phyloP scores from a whole-genome alignment of 2,797 vertebrate species.

The Adelosebastes latens region DNA sequence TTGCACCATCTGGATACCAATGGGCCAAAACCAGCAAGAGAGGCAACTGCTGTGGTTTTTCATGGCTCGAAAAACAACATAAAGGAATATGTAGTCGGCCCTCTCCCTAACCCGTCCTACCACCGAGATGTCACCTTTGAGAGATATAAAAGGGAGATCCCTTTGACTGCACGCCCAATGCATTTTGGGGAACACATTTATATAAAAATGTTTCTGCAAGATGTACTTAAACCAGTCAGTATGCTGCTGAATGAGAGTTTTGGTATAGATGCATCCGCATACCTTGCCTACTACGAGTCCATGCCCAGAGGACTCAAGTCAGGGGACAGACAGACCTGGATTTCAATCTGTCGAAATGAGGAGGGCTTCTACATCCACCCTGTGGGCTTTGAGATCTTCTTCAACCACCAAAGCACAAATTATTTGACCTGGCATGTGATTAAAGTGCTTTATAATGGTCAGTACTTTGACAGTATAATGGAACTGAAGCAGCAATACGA shows the following conservation, averaged over 20 bases:
- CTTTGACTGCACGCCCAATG: constrained; percentile 74
- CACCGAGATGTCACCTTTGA: constrained; percentile 78
- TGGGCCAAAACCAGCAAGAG: constrained; percentile 69
- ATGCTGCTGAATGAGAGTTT: constrained; percentile 77
- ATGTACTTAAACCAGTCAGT: constrained; percentile 65
- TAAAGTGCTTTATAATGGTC: constrained; percentile 83
- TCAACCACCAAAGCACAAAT: constrained; percentile 78
- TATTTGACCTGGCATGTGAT: constrained; percentile 74
- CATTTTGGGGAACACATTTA: constrained; percentile 69
- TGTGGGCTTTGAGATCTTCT: constrained; percentile 85
- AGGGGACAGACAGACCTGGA: constrained; percentile 83
- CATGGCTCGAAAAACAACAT: constrained; percentile 71
- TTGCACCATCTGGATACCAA: constrained; percentile 78
- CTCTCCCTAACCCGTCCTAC: constrained; percentile 63
- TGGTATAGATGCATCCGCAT: constrained; percentile 49
- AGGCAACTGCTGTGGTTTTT: constrained; percentile 83
- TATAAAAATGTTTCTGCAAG: constrained; percentile 52
- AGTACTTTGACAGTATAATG: constrained; percentile 73
- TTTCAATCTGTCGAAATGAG: constrained; percentile 78
- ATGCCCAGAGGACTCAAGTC: constrained; percentile 81
- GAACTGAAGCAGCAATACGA: constrained; percentile 76
- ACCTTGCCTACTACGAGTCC: constrained; percentile 16
- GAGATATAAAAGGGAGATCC: constrained; percentile 74
- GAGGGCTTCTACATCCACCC: constrained; percentile 81
- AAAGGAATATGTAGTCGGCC: constrained; percentile 86